Evolutionary conservation across 1,140 invertebrate species (phyloP), one percentile per base, ranked within the genome.

Genomic region (Monomorium pharaonis): DNA sequence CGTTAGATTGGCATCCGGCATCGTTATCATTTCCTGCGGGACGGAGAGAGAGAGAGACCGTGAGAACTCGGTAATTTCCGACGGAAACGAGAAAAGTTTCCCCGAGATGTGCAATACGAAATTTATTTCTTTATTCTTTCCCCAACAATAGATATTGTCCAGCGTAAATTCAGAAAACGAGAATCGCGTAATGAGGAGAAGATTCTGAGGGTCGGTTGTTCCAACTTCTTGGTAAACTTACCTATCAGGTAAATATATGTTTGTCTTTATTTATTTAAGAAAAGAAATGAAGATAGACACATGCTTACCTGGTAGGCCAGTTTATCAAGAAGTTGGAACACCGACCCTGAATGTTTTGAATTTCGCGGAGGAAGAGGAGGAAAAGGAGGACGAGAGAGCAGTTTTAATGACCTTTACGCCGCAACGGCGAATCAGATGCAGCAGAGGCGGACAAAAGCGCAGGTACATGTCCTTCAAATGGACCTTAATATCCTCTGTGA

Each of bases 1-100:
- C 10, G 99, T 96, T 3, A 99, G 94, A 95, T 99, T 98, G 16
- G 98, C 96, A 89, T 99, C 97, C 16, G 97, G 97, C 33, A 98
- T 98, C 14, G 97, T 96, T 47, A 97, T 97, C 92, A 99, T 97
- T 96, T 99, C 98, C 96, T 98, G 92, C 27, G 30, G 33, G 10
- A 37, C 51, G 27, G 24, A 65, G 30, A 18, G 10, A 37, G 42
- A n/a, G 24, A 65, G 30, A 18, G 3, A 24, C 18, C 27, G 27
- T 65, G 30, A 84, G 56, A 74, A 74, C n/a, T 56, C 37, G 24
- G 16, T 51, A 65, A 69, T 18, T 56, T 77, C 30, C 51, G 27
- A 10, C 33, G 16, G 42, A 56, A 85, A 42, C 18, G 37, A 80
- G 30, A 54, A 51, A 84, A 21, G 24, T 85, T 56, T 63, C 7